phyloP scores from a whole-genome alignment of 2,888 invertebrate genomes.

The Tipula helvola region DNA sequence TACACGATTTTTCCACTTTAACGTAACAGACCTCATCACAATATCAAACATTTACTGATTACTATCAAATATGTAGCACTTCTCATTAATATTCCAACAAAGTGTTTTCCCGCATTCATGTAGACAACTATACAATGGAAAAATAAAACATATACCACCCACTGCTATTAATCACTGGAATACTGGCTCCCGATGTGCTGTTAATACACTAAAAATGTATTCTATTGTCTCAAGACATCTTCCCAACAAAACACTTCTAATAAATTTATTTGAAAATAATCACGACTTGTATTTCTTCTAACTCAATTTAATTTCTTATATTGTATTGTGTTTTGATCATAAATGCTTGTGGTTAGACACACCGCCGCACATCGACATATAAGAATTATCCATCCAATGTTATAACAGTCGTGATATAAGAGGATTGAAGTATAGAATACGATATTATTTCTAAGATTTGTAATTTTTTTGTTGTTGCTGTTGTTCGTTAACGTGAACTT shows the following conservation, averaged over 20 bases:
- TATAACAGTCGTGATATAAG: not conserved
- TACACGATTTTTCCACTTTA: no score
- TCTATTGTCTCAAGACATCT: not conserved
- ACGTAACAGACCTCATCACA: no score
- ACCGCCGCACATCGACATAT: not conserved
- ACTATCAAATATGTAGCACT: no score
- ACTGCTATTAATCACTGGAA: not conserved
- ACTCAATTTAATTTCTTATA: not conserved
- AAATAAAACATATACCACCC: not conserved
- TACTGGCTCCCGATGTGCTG: not conserved
- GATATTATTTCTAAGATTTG: not conserved
- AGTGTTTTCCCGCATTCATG: not conserved
- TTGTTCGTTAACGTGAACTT: not conserved
- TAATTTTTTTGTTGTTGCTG: not conserved
- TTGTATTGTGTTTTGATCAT: not conserved
- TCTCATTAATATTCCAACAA: not conserved
- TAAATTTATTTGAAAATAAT: not conserved
- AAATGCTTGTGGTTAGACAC: not conserved
- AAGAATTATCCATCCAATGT: not conserved
- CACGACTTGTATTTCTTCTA: not conserved
- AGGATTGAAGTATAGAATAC: not conserved
- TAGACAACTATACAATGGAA: not conserved
- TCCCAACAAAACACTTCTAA: not conserved
- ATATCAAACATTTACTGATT: no score
- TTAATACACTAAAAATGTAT: not conserved